Conservation (phyloP, 2,113 vertebrate species). For the Nycticorax nycticorax region DNA sequence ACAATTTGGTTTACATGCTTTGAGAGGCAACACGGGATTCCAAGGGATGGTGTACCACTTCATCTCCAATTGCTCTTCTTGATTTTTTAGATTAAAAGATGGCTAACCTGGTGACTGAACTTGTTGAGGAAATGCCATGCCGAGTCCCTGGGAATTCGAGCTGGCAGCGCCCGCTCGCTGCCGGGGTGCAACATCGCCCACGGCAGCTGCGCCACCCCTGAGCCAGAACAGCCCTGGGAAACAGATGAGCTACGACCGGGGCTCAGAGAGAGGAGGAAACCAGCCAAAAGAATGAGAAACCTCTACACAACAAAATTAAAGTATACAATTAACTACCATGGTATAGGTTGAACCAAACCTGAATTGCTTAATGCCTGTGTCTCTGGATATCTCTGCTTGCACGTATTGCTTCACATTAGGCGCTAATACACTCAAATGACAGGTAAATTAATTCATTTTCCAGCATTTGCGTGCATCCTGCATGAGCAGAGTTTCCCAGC, state of each 20-base stretch:
- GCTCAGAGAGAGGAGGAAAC: background rate
- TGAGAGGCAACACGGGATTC: background rate
- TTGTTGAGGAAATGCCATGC: constrained; percentile 6
- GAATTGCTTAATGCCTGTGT: background rate
- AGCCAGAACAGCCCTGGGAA: constrained; percentile 1
- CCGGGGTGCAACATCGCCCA: background rate
- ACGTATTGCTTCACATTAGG: background rate
- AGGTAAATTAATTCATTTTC: background rate
- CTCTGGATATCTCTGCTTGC: background rate
- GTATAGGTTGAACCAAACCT: background rate
- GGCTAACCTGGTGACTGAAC: background rate
- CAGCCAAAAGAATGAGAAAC: background rate
- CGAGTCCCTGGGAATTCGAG: background rate
- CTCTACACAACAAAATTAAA: background rate
- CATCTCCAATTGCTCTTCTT: background rate
- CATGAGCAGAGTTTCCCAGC: background rate
- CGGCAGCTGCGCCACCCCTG: background rate
- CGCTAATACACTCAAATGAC: background rate
- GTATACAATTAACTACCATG: background rate
- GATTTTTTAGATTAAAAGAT: background rate
- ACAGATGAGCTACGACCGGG: background rate
- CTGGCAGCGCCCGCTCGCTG: background rate
- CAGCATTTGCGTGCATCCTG: background rate
- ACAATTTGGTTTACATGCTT: background rate
- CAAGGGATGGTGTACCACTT: background rate